A percentile compares a stretch with the other conserved stretches of the same genome.
Conservation (phyloP, 2,113 vertebrate genomes). For the Ophiodon elongatus region DNA sequence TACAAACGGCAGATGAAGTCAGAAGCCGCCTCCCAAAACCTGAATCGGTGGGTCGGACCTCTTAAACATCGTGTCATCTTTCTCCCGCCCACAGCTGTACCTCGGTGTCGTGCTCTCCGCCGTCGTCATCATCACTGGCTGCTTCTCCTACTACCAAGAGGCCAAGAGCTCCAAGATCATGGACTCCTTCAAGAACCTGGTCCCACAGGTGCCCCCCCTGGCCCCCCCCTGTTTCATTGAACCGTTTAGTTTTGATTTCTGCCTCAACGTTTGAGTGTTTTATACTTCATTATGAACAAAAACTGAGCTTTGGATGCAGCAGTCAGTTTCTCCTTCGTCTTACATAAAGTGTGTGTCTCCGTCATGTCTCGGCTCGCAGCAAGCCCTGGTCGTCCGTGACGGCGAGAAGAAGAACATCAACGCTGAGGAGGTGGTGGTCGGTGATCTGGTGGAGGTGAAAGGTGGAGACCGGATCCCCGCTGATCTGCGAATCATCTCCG, state of each 20-base stretch:
- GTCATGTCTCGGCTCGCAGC: constrained; percentile 79
- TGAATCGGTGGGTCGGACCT: too few species aligned
- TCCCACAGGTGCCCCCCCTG: constrained; percentile 93
- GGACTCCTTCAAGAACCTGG: constrained; percentile 99
- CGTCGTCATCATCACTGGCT: constrained; percentile 97
- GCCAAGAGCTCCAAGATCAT: constrained; percentile 99
- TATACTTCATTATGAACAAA: too few species aligned
- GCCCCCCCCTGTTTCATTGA: not conserved
- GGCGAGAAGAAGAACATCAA: constrained; percentile 96
- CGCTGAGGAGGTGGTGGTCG: constrained; percentile 92
- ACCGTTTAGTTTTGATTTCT: too few species aligned
- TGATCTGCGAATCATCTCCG: constrained; percentile 95
- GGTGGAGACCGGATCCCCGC: constrained; percentile 97
- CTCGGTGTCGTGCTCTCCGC: constrained; percentile 93
- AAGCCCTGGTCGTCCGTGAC: constrained; percentile 96
- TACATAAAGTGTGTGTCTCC: constrained; percentile 1
- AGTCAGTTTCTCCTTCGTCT: not conserved
- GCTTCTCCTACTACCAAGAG: constrained; percentile 99
- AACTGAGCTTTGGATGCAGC: too few species aligned
- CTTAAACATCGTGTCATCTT: not conserved
- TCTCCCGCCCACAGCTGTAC: constrained; percentile 87
- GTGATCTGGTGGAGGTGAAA: constrained; percentile 97
- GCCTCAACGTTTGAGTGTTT: not conserved
- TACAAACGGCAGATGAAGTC: too few species aligned
- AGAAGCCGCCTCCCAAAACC: too few species aligned